Conservation (phyloP, 2,888 invertebrate genomes). For the Tinea trinotella region DNA sequence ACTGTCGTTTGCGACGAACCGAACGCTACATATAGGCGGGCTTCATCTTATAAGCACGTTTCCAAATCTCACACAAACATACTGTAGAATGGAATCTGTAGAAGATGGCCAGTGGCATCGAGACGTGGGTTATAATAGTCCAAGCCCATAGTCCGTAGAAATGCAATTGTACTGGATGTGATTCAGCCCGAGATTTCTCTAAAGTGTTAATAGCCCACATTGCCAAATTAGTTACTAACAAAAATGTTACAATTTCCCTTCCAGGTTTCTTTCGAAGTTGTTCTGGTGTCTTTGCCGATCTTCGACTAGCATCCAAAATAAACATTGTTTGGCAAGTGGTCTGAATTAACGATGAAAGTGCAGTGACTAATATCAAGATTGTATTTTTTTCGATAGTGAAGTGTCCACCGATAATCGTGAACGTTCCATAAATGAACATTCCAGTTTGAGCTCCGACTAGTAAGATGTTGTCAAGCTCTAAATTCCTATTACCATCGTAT, state of each 20-base stretch:
- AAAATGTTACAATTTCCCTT: constrained; percentile 92
- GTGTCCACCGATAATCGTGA: constrained; percentile 94
- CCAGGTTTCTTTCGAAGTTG: constrained; percentile 92
- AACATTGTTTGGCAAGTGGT: constrained; percentile 93
- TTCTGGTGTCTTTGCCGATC: constrained; percentile 85
- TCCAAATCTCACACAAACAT: constrained; percentile 97
- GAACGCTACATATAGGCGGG: constrained; percentile 85
- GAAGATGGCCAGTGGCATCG: constrained; percentile 93
- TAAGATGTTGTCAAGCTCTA: constrained; percentile 91
- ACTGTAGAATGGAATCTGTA: constrained; percentile 96
- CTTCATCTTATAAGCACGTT: constrained; percentile 93
- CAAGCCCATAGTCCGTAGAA: constrained; percentile 96
- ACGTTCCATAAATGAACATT: constrained; percentile 93
- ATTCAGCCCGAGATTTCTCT: constrained; percentile 91
- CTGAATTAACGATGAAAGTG: constrained; percentile 88
- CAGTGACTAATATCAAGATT: constrained; percentile 85
- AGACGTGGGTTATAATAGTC: constrained; percentile 95
- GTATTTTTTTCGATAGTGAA: constrained; percentile 88
- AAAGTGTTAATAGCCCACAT: constrained; percentile 96
- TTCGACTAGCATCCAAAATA: constrained; percentile 90
- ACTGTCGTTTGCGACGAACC: constrained; percentile 23
- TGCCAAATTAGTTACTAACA: constrained; percentile 90
- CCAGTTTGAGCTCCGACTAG: constrained; percentile 95
- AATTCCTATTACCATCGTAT: constrained; percentile 85
- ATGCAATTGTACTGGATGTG: constrained; percentile 91